Base-by-base conservation (phyloP, 1,140 invertebrate genomes). In the Bombyx mandarina region DNA sequence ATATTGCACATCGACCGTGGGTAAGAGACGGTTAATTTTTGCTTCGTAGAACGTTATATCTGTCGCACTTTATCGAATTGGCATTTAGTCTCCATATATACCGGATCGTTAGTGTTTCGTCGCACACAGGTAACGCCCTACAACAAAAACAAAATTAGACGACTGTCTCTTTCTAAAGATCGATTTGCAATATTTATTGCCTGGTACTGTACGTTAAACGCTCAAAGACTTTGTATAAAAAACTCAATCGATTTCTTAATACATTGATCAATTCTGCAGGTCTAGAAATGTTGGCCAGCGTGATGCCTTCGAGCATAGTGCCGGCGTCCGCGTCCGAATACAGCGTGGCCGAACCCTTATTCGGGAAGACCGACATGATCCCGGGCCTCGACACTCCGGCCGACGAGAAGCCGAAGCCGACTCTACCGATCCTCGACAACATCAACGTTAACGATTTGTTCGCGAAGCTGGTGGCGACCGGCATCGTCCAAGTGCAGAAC, bases 391-490 rank as follows among this genome's bases (percentile, higher is more conserved):
- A 85, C 50, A 71, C 73, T 12, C 66, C 77, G 2, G 60, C 65
- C 1, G 75, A 82, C 43, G 79, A 81, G 56, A 81, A 81, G 60
- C 81, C 72, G n/a, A 64, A 65, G 6, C 60, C 69, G 0, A 47
- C 59, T 0, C 9, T 77, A 3, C 65, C 79, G 10, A 22, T 75
- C 22, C 67, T 85, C 12, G 74, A 63, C 9, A 89, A 90, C 53
- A 78, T 95, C 0, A 94, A 96, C 75, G 93, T 97, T 43, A 92
- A 91, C 60, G 94, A 96, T 68, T 79, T 98, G 22, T 95, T 96
- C 70, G 92, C 94, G 61, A 95, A 95, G 77, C 80, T 97, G 0
- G 91, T 97, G 0, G 93, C 93, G 0, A 93, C 93, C 26, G 96
- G 96, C n/a, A 93, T 97, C 26, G 92, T 98, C 47, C 90, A 88